A percentile compares a stretch with the other conserved stretches of the same genome.
phyloP scores from a whole-genome alignment of 1,140 invertebrate genomes.

The Vollenhovia emeryi region DNA sequence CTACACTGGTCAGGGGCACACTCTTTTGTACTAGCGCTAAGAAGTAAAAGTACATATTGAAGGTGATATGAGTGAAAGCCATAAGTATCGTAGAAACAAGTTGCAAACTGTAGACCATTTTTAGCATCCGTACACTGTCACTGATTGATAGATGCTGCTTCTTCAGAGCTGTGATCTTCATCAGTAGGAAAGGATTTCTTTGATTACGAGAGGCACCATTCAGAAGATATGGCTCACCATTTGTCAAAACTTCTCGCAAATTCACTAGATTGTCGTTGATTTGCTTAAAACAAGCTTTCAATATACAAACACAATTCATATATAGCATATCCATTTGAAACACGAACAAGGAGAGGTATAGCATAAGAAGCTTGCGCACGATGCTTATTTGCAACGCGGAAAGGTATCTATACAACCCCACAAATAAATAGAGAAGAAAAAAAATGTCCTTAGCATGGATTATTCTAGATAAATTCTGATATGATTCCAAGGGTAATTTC shows the following conservation, averaged over 20 bases:
- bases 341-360: slow-evolving; percentile 67
- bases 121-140: not conserved
- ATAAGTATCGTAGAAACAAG: slow-evolving; percentile 66
- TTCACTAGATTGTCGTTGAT: not conserved
- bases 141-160: not conserved
- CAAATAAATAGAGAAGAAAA: not conserved
- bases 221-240: slow-evolving; percentile 69
- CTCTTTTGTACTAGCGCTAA: slow-evolving; percentile 54
- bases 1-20: not conserved
- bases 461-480: not conserved
- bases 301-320: slow-evolving; percentile 66
- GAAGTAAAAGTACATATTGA: slow-evolving; percentile 79
- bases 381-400: fast-evolving
- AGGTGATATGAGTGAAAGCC: slow-evolving; percentile 78
- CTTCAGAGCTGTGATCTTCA: not conserved
- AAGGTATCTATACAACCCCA: fast-evolving
- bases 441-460: not conserved
- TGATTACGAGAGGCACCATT: slow-evolving; percentile 69
- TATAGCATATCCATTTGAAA: slow-evolving; percentile 77
- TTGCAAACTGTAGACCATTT: slow-evolving; percentile 70
- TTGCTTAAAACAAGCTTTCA: not conserved
- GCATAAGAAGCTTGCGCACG: not conserved
- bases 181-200: slow-evolving; percentile 70
- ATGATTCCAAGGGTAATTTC: not conserved
- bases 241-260: not conserved